Evolutionary conservation across 1,140 invertebrate genomes (phyloP), one percentile per base, ranked within the genome.

Genomic region (Stegodyphus mimosarum): DNA sequence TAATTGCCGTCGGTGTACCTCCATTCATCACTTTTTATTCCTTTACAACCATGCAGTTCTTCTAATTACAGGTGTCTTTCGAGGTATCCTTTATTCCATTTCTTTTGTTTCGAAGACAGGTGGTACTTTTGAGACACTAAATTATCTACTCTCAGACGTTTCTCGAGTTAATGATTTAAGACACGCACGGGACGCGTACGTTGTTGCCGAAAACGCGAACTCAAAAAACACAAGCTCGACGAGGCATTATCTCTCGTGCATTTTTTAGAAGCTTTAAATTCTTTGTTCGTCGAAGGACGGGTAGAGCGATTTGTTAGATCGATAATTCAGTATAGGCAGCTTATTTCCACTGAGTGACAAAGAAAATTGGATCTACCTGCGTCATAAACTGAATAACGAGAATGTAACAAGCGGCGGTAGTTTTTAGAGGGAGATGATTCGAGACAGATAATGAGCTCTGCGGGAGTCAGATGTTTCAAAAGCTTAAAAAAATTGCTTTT

Each of bases 11-110:
- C 33, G 33, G 33, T 33, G 33, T 33, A 33, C 3, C 33, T 33
- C 33, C 33, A 33, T 60, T 64, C 50, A 48, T 15, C 64, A 78
- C 55, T 33, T 33, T 33, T 33, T 33, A 3, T 33, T 33, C 33
- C 1, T 33, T 33, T 33, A 33, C 33, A 33, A 33, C 1, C 33
- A 51, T n/a, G n/a, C 49, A 60, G 7, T 52, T 48, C 50, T 63
- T 13, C 70, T 81, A 81, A 81, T 81, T 81, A 81, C 78, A 72
- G 70, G 67, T 81, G 78, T 52, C 52, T 15, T n/a, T 50, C 67
- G 60, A 60, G 69, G 17, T 33, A 60, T 72, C 67, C 49, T 81
- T 72, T 51, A 72, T 64, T 52, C 76, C 64, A 69, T 17, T 79
- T 49, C 60, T 81, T 81, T 72, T 72, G 13, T 60, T 63, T 11